Base-by-base conservation (phyloP, 2,113 vertebrate species). In the Serilophus lunatus region DNA sequence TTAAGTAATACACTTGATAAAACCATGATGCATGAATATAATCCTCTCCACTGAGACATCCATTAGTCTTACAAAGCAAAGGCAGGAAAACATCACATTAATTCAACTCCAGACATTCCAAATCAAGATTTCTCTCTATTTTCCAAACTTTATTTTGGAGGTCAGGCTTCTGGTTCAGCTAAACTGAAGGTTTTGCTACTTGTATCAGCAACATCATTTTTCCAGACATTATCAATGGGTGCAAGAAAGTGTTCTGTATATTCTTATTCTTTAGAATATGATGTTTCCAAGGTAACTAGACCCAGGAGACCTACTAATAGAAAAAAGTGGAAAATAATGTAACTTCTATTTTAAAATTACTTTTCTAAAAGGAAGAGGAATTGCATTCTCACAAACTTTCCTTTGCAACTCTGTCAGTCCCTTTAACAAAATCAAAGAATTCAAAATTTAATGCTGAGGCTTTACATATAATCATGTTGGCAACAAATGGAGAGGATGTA, bases 201-300 rank as follows among this genome's bases (percentile, higher is more conserved):
- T 35, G 31, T 86, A 88, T 60, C 66, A 93, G 33, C 33, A 89
- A 15, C 42, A 88, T 65, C 35, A 10, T 87, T 96, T 95, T 90
- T 51, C 66, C 60, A 93, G 66, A 51, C 22, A 38, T 35, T 84
- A 89, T 69, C 69, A 93, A 53, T 75, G 35, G 71, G 50, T 84
- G 42, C 59, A 96, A 87, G 66, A 96, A 79, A 74, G 50, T 36
- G 63, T 82, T 90, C 70, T 19, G 4, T 88, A 84, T 71, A 92
- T 83, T 91, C 82, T 74, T 84, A 82, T 71, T 86, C 72, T 96
- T 94, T 84, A 96, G 56, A 93, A 64, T 82, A 79, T 1, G 1
- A 71, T 78, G 91, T 97, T 97, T 96, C 94, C 94, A 96, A 90
- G 93, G 93, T 85, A 94, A 97, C 96, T 47, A 45, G 51, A 70